Evolutionary conservation across 2,113 vertebrate species (phyloP).

Genomic region (Chlorocebus sabaeus): DNA sequence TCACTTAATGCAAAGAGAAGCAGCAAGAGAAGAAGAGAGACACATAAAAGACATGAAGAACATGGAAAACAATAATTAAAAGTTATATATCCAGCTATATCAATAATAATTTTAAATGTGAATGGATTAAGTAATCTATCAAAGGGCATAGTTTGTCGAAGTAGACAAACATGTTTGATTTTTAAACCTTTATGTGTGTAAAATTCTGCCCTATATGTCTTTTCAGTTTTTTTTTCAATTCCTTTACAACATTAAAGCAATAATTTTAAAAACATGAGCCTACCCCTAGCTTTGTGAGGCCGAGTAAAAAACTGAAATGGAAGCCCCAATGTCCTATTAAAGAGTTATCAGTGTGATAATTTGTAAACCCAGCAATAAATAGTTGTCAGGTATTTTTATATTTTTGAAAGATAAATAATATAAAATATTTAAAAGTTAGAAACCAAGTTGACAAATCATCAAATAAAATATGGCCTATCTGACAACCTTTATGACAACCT

Average conservation of each 20-base stretch:
- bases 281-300: background rate
- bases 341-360: no score
- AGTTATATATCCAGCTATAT: background rate
- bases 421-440: background rate
- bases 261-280: background rate
- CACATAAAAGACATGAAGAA: background rate
- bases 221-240: background rate
- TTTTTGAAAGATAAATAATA: background rate
- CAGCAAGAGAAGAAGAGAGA: background rate
- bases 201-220: background rate
- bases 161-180: background rate
- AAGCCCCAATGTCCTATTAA: background rate
- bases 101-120: background rate
- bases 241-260: background rate
- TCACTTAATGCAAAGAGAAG: background rate
- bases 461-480: background rate
- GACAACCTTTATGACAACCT: background rate
- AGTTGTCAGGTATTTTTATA: background rate
- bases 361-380: background rate
- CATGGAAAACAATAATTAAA: background rate
- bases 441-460: background rate
- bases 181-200: background rate
- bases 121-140: background rate
- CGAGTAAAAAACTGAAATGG: background rate
- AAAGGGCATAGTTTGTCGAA: background rate